Conservation (phyloP, 2,888 invertebrate genomes). For the Mesopsocus fuscifrons region DNA sequence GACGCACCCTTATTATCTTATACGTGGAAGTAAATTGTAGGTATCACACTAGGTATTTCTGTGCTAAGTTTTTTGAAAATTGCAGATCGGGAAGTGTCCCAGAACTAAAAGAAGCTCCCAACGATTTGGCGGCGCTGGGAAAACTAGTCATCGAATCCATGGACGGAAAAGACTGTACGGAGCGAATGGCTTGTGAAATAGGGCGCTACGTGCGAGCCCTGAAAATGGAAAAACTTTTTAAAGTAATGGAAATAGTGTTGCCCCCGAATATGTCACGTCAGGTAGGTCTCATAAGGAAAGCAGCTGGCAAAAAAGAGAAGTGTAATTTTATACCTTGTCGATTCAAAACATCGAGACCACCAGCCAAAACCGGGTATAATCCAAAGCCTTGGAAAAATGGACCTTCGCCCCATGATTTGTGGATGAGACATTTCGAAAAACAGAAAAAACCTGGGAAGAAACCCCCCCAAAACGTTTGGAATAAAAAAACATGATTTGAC, state of each 20-base stretch:
- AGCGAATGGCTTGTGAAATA: slow-evolving; percentile 28
- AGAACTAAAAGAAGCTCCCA: slow-evolving; percentile 19
- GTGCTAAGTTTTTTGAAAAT: too few species aligned
- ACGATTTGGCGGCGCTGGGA: slow-evolving; percentile 24
- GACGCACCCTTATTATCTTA: too few species aligned
- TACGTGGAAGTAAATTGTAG: too few species aligned
- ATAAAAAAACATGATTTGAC: too few species aligned
- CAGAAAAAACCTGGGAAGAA: not conserved
- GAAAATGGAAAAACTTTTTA: slow-evolving; percentile 19
- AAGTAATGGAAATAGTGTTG: slow-evolving; percentile 18
- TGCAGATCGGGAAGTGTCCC: slow-evolving; percentile 20
- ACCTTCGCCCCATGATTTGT: not conserved
- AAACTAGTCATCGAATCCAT: slow-evolving; percentile 26
- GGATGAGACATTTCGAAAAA: slow-evolving; percentile 8
- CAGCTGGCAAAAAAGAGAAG: slow-evolving; percentile 16
- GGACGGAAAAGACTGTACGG: slow-evolving; percentile 28
- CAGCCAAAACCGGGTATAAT: not conserved
- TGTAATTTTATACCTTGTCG: slow-evolving; percentile 18
- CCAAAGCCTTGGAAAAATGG: slow-evolving; percentile 8
- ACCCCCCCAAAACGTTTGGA: not conserved
- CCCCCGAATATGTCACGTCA: slow-evolving; percentile 17
- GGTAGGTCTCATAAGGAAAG: slow-evolving; percentile 16
- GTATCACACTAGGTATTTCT: too few species aligned
- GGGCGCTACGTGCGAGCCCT: slow-evolving; percentile 23
- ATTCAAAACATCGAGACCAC: slow-evolving; percentile 7